Evolutionary conservation across 2,113 vertebrate genomes (phyloP).

Genomic region (Eurystomus gularis): DNA sequence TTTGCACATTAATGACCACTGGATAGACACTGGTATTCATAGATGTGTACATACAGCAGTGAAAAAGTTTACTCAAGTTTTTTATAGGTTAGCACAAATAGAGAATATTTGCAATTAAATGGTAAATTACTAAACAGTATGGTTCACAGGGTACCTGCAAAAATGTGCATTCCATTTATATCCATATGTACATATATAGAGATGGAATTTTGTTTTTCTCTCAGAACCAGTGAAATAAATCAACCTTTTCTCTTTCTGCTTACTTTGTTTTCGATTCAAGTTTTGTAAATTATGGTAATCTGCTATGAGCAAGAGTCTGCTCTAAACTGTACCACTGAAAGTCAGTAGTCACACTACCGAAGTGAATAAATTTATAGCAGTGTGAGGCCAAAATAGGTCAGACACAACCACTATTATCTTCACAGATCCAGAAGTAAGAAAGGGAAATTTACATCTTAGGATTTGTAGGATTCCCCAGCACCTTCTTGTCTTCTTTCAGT

Average conservation of each 20-base stretch:
- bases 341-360: background rate
- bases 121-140: background rate
- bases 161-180: background rate
- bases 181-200: rapidly evolving
- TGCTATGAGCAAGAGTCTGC: background rate
- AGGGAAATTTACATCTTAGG: background rate
- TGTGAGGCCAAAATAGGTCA: background rate
- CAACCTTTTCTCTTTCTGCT: background rate
- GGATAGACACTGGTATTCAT: background rate
- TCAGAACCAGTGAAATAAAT: background rate
- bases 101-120: background rate
- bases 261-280: background rate
- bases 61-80: background rate
- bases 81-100: background rate
- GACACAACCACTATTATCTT: background rate
- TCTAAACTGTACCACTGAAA: background rate
- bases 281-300: background rate
- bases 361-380: background rate
- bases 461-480: background rate
- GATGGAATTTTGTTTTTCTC: background rate
- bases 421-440: background rate
- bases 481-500: background rate
- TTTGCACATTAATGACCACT: background rate
- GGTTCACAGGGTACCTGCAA: background rate
- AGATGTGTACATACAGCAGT: background rate